Percentiles rank a stretch among this genome's conserved stretches.
Conservation (phyloP, 2,113 vertebrate species). For the Equus quagga region DNA sequence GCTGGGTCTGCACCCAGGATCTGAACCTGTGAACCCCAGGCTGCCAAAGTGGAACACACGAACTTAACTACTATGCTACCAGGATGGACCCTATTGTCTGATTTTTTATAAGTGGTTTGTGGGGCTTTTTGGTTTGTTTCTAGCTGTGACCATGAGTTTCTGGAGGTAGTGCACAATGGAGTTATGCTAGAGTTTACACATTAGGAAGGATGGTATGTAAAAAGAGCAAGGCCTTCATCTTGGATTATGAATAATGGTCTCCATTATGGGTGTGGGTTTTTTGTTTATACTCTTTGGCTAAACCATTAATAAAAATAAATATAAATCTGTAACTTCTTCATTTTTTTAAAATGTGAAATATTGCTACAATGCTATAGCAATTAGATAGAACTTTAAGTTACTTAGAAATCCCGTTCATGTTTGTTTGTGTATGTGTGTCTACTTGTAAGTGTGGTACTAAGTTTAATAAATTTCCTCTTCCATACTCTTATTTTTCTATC, state of each 20-base stretch:
- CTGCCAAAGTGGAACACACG: no score
- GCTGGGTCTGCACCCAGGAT: no score
- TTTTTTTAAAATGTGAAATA: neutral
- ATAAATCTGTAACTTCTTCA: neutral
- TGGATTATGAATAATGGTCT: neutral
- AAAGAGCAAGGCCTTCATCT: neutral
- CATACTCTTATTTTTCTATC: constrained; percentile 20
- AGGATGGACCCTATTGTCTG: neutral
- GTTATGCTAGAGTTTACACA: neutral
- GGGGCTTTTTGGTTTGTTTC: neutral
- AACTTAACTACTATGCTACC: no score
- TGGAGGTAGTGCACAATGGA: neutral
- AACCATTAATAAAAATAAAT: neutral
- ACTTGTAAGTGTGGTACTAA: neutral
- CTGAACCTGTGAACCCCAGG: no score
- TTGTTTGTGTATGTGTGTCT: neutral
- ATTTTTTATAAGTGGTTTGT: neutral
- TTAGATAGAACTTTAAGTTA: neutral
- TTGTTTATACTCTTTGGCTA: neutral
- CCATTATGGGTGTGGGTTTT: neutral
- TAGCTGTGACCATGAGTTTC: neutral
- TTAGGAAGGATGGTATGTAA: neutral
- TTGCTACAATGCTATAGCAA: no score
- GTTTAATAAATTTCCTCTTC: neutral
- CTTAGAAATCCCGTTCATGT: neutral